Evolutionary conservation across 2,113 vertebrate genomes (phyloP).

Genomic region (Sterna hirundo): DNA sequence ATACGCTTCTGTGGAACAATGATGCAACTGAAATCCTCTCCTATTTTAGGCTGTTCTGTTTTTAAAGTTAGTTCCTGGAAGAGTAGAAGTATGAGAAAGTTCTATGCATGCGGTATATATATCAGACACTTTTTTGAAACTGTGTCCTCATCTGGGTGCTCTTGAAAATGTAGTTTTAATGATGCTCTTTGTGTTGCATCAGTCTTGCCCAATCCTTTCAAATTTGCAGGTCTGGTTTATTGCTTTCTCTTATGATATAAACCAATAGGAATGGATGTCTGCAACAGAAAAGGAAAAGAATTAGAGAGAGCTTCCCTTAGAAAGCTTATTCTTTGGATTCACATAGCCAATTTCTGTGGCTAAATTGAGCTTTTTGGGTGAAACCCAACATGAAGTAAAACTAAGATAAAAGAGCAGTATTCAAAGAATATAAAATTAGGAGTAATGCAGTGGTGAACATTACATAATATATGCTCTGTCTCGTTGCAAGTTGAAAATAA

Average conservation of each 20-base stretch:
- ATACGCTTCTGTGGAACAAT: neutral
- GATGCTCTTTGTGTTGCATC: neutral
- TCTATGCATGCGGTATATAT: neutral
- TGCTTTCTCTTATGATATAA: neutral
- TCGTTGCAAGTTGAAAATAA: neutral
- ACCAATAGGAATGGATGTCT: neutral
- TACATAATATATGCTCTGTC: neutral
- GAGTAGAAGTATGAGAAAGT: neutral
- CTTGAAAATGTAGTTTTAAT: neutral
- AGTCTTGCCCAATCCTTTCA: neutral
- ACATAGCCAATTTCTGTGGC: neutral
- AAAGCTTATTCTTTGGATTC: conserved; percentile 10
- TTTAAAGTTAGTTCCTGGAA: neutral
- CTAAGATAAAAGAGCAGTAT: neutral
- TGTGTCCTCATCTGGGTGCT: neutral
- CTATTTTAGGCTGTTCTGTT: neutral
- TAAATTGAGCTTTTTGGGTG: conserved; percentile 25
- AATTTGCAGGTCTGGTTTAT: neutral
- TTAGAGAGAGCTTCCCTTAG: neutral
- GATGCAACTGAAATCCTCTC: neutral
- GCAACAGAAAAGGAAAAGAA: neutral
- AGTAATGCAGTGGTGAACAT: neutral
- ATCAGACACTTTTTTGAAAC: neutral
- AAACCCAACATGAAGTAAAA: neutral
- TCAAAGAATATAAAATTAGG: neutral